phyloP scores from a whole-genome alignment of 2,888 invertebrate genomes.

The Ochropleura plecta region DNA sequence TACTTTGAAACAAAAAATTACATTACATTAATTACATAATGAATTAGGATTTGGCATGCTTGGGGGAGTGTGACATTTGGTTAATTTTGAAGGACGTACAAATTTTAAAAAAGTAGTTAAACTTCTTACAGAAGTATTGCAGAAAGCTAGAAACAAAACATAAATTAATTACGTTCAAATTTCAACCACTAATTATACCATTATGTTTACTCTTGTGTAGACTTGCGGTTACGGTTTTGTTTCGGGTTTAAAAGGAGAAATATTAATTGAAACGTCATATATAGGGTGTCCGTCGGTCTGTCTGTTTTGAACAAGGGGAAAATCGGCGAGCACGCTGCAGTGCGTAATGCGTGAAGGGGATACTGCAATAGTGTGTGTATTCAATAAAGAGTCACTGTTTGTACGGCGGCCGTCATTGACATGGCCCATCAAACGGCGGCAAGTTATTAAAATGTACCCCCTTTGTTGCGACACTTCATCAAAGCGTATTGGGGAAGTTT shows the following conservation, averaged over 20 bases:
- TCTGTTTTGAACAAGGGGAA: constrained; percentile 29
- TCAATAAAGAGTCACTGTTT: constrained; percentile 14
- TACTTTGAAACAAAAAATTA: neutral
- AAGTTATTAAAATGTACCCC: constrained; percentile 46
- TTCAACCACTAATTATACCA: neutral
- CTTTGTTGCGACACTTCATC: constrained; percentile 14
- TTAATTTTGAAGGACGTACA: neutral
- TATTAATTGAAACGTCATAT: constrained; percentile 28
- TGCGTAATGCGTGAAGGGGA: constrained; percentile 6
- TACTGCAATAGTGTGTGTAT: constrained; percentile 32
- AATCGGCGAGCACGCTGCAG: neutral
- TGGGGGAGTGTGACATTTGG: neutral
- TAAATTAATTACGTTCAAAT: neutral
- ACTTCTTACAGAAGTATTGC: neutral
- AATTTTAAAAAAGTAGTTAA: neutral
- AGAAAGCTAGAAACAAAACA: neutral
- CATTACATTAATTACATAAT: too few relatives aligned
- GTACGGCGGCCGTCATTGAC: constrained; percentile 23
- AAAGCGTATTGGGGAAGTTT: neutral
- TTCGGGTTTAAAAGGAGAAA: constrained; percentile 2
- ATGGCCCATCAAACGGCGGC: constrained; percentile 38
- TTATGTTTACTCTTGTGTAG: neutral
- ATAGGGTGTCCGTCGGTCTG: constrained; percentile 31
- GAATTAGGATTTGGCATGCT: neutral
- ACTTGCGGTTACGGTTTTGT: constrained; percentile 3